Evolutionary conservation across 2,888 invertebrate species (phyloP).

Genomic region (Fragum sueziense): DNA sequence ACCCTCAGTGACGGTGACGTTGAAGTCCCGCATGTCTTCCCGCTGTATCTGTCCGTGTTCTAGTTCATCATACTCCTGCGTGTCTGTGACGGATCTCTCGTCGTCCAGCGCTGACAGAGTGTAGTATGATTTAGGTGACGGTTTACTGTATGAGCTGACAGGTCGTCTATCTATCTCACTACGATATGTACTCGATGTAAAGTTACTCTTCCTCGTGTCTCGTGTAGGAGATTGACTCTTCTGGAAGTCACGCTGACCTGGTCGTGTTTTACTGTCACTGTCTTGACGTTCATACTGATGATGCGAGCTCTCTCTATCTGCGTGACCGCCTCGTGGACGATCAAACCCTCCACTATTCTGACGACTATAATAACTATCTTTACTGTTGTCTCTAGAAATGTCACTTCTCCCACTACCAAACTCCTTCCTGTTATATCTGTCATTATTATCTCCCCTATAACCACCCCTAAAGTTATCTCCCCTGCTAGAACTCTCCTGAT

Average conservation of each 20-base stretch:
- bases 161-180: slow-evolving; percentile 1
- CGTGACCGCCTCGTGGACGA: background rate
- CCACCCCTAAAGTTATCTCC: slow-evolving; percentile 12
- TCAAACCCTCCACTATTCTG: slow-evolving; percentile 30
- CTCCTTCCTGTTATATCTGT: slow-evolving; percentile 1
- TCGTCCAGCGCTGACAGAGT: slow-evolving; percentile 50
- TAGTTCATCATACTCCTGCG: slow-evolving; percentile 31
- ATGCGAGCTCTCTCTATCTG: background rate
- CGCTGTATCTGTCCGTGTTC: slow-evolving; percentile 10
- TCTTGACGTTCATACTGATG: slow-evolving; percentile 1
- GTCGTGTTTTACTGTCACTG: background rate
- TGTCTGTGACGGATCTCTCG: slow-evolving; percentile 30
- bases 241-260: background rate
- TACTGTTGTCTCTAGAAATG: background rate
- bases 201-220: background rate
- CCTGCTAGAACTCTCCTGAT: background rate
- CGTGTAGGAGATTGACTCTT: slow-evolving; percentile 3
- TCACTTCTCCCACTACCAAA: background rate
- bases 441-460: slow-evolving; percentile 3
- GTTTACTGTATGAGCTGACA: slow-evolving; percentile 43
- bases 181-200: background rate
- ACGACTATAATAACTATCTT: slow-evolving; percentile 16
- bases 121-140: slow-evolving; percentile 57
- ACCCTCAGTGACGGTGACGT: slow-evolving; percentile 49
- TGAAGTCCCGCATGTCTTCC: slow-evolving; percentile 41